These are phyloP conservation scores for Dinomys branickii DNA, from an alignment of 2,113 vertebrate species.

Conservation along the genomic window DNA sequence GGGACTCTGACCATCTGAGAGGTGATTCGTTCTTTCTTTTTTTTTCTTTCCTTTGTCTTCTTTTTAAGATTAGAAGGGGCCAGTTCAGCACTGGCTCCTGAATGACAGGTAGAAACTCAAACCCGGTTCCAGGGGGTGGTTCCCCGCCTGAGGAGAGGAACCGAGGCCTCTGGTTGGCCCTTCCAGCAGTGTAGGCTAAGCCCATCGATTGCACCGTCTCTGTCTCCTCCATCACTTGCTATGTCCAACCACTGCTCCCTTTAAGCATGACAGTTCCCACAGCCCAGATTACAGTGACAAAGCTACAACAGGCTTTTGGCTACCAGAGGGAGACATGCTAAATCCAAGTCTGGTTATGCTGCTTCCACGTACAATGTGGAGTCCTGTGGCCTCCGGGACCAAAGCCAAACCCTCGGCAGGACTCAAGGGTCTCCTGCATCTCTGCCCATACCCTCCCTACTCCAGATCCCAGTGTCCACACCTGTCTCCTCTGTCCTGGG, in stretches of 20 bases:
- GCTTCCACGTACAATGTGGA: background rate
- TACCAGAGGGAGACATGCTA: background rate
- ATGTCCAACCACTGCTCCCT: background rate
- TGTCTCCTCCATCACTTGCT: background rate
- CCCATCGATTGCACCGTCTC: fast-evolving
- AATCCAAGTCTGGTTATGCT: background rate
- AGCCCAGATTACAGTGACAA: background rate
- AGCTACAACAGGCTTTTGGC: background rate
- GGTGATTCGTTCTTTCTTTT: background rate
- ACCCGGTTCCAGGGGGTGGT: background rate
- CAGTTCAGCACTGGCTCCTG: background rate
- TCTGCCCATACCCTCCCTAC: background rate
- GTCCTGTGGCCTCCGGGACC: background rate
- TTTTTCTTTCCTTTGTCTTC: background rate
- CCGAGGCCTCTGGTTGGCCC: background rate
- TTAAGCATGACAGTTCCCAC: background rate
- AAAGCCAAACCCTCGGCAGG: background rate
- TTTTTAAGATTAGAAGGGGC: background rate
- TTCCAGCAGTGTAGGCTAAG: fast-evolving
- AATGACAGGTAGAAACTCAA: background rate
- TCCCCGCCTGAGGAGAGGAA: background rate
- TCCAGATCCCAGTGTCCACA: background rate
- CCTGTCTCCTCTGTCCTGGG: background rate
- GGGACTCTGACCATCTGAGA: background rate
- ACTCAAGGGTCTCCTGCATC: background rate